phyloP scores from a whole-genome alignment of 2,888 invertebrate genomes.

The Hirtodrosophila confusa region DNA sequence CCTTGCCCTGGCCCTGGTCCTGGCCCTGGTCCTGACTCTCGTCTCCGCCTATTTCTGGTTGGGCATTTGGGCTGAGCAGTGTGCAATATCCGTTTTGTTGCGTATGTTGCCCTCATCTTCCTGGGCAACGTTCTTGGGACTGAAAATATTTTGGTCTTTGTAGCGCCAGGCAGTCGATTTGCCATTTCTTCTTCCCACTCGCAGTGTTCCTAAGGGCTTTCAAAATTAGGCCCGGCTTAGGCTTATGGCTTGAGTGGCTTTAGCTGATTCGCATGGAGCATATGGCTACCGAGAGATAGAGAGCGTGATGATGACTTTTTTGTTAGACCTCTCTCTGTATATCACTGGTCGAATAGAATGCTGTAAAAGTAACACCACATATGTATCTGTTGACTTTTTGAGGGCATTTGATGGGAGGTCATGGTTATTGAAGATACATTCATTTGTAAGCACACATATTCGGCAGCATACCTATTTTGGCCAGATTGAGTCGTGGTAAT shows the following conservation, averaged over 20 bases:
- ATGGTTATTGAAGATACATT: slow-evolving; percentile 2
- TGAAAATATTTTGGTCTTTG: slow-evolving; percentile 46
- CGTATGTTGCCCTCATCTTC: slow-evolving; percentile 26
- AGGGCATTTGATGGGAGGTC: slow-evolving; percentile 8
- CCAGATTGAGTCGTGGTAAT: slow-evolving; percentile 24
- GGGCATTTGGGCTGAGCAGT: slow-evolving; percentile 2
- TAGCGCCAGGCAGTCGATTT: slow-evolving; percentile 23
- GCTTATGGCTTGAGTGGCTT: slow-evolving; percentile 41
- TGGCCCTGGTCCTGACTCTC: neutral
- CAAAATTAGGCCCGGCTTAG: slow-evolving; percentile 64
- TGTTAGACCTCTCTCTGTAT: neutral
- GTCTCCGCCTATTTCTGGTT: neutral
- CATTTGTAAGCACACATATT: neutral
- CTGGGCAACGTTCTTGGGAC: slow-evolving; percentile 37
- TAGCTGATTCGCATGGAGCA: slow-evolving; percentile 28
- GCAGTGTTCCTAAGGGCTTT: slow-evolving; percentile 38
- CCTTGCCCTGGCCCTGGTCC: neutral
- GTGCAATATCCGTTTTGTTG: slow-evolving; percentile 29
- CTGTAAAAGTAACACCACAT: slow-evolving; percentile 12
- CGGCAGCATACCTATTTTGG: slow-evolving; percentile 1
- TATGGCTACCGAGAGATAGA: slow-evolving; percentile 13
- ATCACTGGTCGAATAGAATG: slow-evolving; percentile 1
- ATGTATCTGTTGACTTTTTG: neutral
- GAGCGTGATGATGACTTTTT: slow-evolving; percentile 34
- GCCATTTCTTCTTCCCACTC: slow-evolving; percentile 36